These are phyloP conservation scores for Heterohyrax brucei DNA, from an alignment of 2,797 vertebrate genomes.

Conservation along the genomic window DNA sequence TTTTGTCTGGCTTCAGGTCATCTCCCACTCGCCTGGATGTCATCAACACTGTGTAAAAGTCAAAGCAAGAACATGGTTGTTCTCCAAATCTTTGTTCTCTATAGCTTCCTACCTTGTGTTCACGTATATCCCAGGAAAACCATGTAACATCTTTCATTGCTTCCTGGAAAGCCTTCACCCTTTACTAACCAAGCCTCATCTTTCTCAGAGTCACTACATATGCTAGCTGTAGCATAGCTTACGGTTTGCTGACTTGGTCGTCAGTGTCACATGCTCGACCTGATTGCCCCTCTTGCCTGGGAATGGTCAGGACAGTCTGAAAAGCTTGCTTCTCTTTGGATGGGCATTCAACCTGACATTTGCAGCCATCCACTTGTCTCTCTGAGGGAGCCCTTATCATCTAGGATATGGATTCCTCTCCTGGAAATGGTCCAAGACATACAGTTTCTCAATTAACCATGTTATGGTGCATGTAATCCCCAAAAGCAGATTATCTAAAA, in stretches of 20 bases:
- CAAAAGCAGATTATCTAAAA: conserved; percentile 65
- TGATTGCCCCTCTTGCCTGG: conserved; percentile 53
- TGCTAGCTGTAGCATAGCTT: conserved; percentile 26
- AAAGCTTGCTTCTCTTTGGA: conserved; percentile 41
- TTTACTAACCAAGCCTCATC: conserved; percentile 69
- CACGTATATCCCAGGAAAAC: conserved; percentile 41
- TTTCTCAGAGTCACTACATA: conserved; percentile 23
- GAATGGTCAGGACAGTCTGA: conserved; percentile 43
- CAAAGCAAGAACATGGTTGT: neutral
- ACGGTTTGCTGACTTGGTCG: conserved; percentile 56
- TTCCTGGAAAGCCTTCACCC: conserved; percentile 53
- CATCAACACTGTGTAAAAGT: conserved; percentile 46
- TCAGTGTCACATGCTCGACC: conserved; percentile 44
- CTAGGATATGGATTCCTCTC: conserved; percentile 51
- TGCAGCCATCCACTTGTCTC: neutral
- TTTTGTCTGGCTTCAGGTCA: neutral
- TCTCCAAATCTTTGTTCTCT: conserved; percentile 14
- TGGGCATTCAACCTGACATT: neutral
- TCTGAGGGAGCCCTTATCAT: neutral
- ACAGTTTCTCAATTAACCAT: conserved; percentile 66
- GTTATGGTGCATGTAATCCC: conserved; percentile 37
- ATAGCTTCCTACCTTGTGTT: conserved; percentile 4
- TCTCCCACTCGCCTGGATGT: neutral
- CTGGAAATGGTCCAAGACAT: conserved; percentile 75
- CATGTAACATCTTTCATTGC: conserved; percentile 46